Base-by-base conservation (phyloP, 2,888 invertebrate genomes). In the Athetis lepigone region DNA sequence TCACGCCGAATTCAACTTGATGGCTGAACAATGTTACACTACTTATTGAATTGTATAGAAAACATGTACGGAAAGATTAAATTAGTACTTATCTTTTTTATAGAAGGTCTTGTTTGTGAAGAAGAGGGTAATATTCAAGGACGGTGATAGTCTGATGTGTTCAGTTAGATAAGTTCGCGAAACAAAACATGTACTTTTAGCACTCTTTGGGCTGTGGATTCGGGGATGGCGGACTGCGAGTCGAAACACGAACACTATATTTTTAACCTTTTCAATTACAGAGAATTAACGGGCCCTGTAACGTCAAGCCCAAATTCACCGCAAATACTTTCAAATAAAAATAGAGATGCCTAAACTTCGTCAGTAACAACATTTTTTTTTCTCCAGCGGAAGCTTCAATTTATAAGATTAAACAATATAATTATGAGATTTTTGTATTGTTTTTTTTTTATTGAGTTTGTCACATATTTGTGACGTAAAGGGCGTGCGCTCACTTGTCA, bases 91-190 rank as follows among this genome's bases (percentile, higher is more conserved):
- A 80, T 56, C 61, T 72, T 69, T 72, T 69, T 70, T 61, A 56
- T 60, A 70, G 61, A 58, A 33, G 33, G 52, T 58, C 18, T 43
- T 55, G 39, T 55, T 62, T 70, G 57, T 68, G 50, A 61, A 54
- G 65, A 33, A 29, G 39, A 62, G 70, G 63, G 60, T 63, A 63
- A 71, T 75, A 70, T 71, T 74, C 71, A 58, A 54, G 69, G 72
- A 56, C 67, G 75, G 70, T 77, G 80, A 75, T 75, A 76, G 77
- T 60, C 49, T 56, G 73, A 83, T 81, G 85, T 85, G 85, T 85
- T 85, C 85, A 83, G 82, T 80, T 82, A 83, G 81, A 80, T 80
- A 77, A 64, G 66, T 79, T 70, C 51, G 66, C 62, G 58, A 69
- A 65, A 64, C 52, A 62, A 66, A 58, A 66, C 66, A 65, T 46